These are phyloP conservation scores for Leptinotarsa juncta DNA, from an alignment of 2,888 invertebrate genomes.

Conservation along the genomic window DNA sequence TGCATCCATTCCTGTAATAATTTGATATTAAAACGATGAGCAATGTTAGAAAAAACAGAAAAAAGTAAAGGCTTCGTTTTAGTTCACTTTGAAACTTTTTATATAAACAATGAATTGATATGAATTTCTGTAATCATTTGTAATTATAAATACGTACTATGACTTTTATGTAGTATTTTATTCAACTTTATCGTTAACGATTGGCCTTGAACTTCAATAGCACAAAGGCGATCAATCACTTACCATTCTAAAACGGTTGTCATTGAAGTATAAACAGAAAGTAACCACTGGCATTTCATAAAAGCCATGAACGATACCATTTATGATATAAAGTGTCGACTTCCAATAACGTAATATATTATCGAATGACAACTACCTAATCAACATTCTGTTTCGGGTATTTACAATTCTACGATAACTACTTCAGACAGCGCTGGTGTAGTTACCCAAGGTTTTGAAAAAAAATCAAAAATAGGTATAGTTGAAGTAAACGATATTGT, in stretches of 20 bases:
- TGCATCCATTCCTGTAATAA: no score
- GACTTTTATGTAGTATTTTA: background rate
- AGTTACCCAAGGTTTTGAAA: no score
- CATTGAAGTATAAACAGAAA: constrained; percentile 6
- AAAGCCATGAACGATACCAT: background rate
- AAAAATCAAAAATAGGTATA: no score
- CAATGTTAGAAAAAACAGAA: no score
- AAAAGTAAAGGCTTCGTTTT: no score
- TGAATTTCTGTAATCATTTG: no score
- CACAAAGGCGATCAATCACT: background rate
- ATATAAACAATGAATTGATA: no score
- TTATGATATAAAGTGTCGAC: background rate
- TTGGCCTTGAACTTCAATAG: constrained; percentile 11
- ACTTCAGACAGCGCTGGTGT: no score
- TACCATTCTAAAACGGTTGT: constrained; percentile 8
- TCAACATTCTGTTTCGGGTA: background rate
- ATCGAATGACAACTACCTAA: background rate
- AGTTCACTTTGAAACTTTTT: no score
- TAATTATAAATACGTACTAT: background rate
- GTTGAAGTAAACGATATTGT: no score
- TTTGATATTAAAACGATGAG: no score
- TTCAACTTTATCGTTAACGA: background rate
- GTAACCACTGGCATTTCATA: background rate
- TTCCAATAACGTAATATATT: background rate
- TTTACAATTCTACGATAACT: background rate